Evolutionary conservation across 2,888 invertebrate species (phyloP).

Genomic region (Cabera pusaria): DNA sequence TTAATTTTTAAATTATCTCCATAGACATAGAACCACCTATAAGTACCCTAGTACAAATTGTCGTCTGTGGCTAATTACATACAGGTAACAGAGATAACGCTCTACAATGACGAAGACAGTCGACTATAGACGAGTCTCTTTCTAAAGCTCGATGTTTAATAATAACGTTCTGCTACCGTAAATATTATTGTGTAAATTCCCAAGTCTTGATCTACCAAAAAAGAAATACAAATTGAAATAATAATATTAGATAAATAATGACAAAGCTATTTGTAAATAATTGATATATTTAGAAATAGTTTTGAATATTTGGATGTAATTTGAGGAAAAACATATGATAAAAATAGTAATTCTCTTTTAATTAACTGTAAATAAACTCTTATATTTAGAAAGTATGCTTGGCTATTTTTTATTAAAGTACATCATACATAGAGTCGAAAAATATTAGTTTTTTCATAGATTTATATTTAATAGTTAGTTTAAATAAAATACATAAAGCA

Average conservation of each 20-base stretch:
- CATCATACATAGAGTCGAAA: constrained; percentile 8
- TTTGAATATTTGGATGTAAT: constrained; percentile 64
- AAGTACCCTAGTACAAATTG: no score
- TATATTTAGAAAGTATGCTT: constrained; percentile 70
- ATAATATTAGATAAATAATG: constrained; percentile 35
- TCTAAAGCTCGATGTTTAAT: constrained; percentile 34
- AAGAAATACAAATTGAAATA: constrained; percentile 30
- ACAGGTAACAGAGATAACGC: no score
- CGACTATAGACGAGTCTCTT: no score
- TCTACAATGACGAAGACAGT: no score
- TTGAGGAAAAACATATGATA: constrained; percentile 51
- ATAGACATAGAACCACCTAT: no score
- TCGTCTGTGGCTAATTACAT: no score
- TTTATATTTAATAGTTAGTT: constrained; percentile 4
- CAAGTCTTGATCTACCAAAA: constrained; percentile 42
- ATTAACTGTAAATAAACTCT: constrained; percentile 76
- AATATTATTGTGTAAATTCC: constrained; percentile 39
- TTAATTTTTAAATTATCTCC: no score
- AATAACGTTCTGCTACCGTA: no score
- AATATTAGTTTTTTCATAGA: constrained; percentile 6
- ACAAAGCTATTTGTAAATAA: constrained; percentile 74
- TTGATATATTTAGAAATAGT: constrained; percentile 67
- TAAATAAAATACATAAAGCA: constrained; percentile 5
- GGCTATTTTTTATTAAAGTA: constrained; percentile 44
- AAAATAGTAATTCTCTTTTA: constrained; percentile 74